Base-by-base conservation (phyloP, 2,888 invertebrate species). In the Apoda limacodes region DNA sequence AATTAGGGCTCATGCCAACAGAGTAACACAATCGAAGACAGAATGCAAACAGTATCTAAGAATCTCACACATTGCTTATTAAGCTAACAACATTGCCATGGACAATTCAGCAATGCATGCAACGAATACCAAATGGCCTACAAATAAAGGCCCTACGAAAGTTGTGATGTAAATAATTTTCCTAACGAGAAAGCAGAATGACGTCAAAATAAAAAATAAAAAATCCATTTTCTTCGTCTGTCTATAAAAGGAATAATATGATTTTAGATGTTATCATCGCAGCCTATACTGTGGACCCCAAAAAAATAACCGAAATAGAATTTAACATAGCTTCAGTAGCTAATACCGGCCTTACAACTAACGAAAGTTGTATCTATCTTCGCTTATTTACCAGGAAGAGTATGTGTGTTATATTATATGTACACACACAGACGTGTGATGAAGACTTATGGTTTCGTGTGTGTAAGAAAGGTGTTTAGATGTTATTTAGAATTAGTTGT, bases 371-470 rank as follows among this genome's bases (percentile, higher is more conserved):
- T n/a, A n/a, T n/a, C n/a, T n/a, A n/a, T n/a, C n/a, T n/a, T n/a
- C 59, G 62, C 65, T 72, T 78, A 76, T 74, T 78, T 78, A 75
- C 74, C 66, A 63, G 71, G 71, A 71, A 72, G 71, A 72, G 70
- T 72, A 71, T 78, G 60, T 69, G n/a, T n/a, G n/a, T n/a, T n/a
- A 60, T 65, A 65, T 63, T 62, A 60, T 62, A 53, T 56, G 53
- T 55, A 53, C 58, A 52, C 62, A 53, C 64, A 64, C 61, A 57
- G 50, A 48, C 37, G 32, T 34, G 38, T 40, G 45, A 41, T 42
- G 46, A 48, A 50, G 54, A 55, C 51, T 52, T 55, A 52, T 54
- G 43, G 48, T 46, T 45, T 42, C 49, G 52, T 50, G 48, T 52
- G 50, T 45, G 52, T 17, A 7, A 7, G 40, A 29, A 54, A 62